Conservation (phyloP, 2,888 invertebrate genomes). For the Agrilus cyanescens region DNA sequence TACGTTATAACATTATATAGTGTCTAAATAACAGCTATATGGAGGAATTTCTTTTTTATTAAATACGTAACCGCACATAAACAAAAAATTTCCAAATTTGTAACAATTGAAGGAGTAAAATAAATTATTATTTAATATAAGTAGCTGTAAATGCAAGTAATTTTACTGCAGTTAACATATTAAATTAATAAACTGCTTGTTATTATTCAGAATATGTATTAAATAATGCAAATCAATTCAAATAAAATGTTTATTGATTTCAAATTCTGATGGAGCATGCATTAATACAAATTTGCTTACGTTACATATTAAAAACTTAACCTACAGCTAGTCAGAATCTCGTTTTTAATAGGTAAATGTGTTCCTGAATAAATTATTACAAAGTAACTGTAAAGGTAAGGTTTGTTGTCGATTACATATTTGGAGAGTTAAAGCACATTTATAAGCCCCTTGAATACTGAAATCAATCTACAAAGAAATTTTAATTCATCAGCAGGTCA, state of each 20-base stretch:
- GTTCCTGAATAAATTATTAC: neutral
- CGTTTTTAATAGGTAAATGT: neutral
- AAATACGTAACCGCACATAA: too few relatives aligned
- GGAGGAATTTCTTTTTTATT: too few relatives aligned
- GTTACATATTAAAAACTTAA: neutral
- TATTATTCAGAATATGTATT: too few relatives aligned
- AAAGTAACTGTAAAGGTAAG: neutral
- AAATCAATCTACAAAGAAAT: constrained; percentile 33
- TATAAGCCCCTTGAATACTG: constrained; percentile 29
- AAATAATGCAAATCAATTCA: too few relatives aligned
- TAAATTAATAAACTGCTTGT: too few relatives aligned
- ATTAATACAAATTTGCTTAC: constrained; percentile 8
- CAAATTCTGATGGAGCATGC: constrained; percentile 29
- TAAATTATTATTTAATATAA: too few relatives aligned
- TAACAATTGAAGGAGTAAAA: too few relatives aligned
- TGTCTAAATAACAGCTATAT: too few relatives aligned
- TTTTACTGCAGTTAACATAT: too few relatives aligned
- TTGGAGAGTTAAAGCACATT: constrained; percentile 6
- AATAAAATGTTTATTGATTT: constrained; percentile 31
- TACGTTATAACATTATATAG: too few relatives aligned
- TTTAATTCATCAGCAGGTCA: constrained; percentile 31
- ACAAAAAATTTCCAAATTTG: too few relatives aligned
- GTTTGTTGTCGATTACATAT: constrained; percentile 7
- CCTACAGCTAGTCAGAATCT: neutral
- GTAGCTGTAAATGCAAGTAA: too few relatives aligned